These are phyloP conservation scores for Chrysolophus pictus DNA, from an alignment of 2,797 vertebrate genomes.

Conservation along the genomic window DNA sequence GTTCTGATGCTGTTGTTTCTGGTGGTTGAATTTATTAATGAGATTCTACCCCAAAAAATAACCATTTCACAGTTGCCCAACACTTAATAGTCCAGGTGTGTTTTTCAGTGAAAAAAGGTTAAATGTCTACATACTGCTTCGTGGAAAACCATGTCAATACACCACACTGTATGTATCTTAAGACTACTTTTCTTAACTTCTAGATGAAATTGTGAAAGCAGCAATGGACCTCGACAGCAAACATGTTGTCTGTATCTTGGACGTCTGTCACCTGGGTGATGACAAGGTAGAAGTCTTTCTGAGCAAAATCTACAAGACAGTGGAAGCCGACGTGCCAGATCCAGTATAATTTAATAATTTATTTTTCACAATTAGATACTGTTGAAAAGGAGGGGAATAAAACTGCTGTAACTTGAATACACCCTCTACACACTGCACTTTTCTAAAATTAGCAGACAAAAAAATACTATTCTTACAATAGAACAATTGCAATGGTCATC, in stretches of 20 bases:
- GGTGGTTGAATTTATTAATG: not conserved
- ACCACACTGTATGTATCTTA: not conserved
- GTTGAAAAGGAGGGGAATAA: conserved; percentile 16
- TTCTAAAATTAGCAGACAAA: not conserved
- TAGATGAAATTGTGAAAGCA: conserved; percentile 85
- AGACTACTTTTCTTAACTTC: conserved; percentile 63
- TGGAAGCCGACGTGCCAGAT: conserved; percentile 65
- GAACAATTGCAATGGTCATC: not conserved
- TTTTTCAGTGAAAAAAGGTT: not conserved
- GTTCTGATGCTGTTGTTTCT: not conserved
- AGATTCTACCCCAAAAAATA: not conserved
- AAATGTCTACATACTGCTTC: not conserved
- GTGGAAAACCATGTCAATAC: no score
- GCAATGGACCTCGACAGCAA: conserved; percentile 80
- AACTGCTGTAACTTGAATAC: not conserved
- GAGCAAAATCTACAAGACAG: conserved; percentile 86
- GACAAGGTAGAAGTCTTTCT: conserved; percentile 87
- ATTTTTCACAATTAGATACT: not conserved
- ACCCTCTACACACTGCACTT: conserved; percentile 37
- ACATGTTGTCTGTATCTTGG: conserved; percentile 87
- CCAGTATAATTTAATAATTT: conserved; percentile 52
- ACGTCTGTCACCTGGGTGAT: conserved; percentile 87
- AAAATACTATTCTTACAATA: not conserved
- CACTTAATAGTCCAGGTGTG: not conserved
- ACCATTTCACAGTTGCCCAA: not conserved